Base-by-base conservation (phyloP, 2,888 invertebrate species). In the Xylota sylvarum region DNA sequence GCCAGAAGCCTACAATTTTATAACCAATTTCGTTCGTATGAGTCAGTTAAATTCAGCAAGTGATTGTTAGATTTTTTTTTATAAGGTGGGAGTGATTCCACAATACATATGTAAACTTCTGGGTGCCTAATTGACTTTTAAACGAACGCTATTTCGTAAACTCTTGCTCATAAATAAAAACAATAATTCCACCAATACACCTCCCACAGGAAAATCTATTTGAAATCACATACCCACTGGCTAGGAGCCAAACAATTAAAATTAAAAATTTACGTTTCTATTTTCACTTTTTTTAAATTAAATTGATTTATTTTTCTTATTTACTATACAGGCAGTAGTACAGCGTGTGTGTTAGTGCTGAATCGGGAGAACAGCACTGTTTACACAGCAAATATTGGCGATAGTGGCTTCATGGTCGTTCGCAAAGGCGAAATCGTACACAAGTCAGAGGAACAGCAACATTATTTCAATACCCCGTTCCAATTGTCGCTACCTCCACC, bases 391-490 rank as follows among this genome's bases (percentile, higher is more conserved):
- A 99, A 99, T 93, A 97, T 99, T 89, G 99, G 99, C n/a, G 99
- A 99, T 93, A 98, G 98, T 91, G 99, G 99, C 12, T 99, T 98
- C 93, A 96, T 99, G 94, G 96, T 99, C 69, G 97, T 98, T 74
- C 94, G 98, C 23, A 94, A 95, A 65, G 98, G 98, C 19, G 94
- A 96, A 89, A 95, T 99, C 19, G 96, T 99, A 30, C 97, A 98
- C 91, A 95, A 97, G 87, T 98, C 98, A 4, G 97, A 97, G 90
- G 99, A 99, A 92, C 99, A 99, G 91, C 98, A 98, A 90, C 99
- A 99, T 93, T 99, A 99, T 93, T 99, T 99, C 93, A 99, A 99
- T 93, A 99, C 99, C 46, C 99, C 99, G 4, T 99, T 98, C 94
- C 99, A 99, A 93, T 94, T 99, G 88, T 97, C 98, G 62, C 93